These are phyloP conservation scores for Indicator indicator DNA, from an alignment of 2,113 vertebrate species.

Conservation along the genomic window DNA sequence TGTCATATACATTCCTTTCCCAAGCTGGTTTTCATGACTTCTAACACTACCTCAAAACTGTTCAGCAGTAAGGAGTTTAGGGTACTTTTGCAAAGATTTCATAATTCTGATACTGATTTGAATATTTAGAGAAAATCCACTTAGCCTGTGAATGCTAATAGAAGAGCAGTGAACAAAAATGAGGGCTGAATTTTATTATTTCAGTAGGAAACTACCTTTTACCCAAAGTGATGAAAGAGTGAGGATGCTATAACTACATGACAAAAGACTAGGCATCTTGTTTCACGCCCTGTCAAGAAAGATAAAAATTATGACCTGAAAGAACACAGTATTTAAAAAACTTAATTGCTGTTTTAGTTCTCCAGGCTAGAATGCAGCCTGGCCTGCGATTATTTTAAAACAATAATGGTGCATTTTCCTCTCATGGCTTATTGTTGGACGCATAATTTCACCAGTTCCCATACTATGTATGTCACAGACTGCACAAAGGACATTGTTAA, in stretches of 20 bases:
- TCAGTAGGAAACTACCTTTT: constrained; percentile 25
- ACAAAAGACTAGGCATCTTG: constrained; percentile 21
- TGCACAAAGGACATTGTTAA: neutral
- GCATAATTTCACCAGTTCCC: neutral
- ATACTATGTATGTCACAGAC: neutral
- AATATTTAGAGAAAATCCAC: neutral
- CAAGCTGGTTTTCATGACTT: neutral
- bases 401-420: neutral
- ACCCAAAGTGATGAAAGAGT: neutral
- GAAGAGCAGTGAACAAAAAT: neutral
- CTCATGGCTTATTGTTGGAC: neutral
- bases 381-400: constrained; percentile 26
- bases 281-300: constrained; percentile 33
- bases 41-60: neutral
- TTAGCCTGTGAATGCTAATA: neutral
- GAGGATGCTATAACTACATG: neutral
- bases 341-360: constrained; percentile 42
- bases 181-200: constrained; percentile 20
- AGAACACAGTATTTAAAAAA: constrained; percentile 35
- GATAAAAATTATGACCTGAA: constrained; percentile 30
- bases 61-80: neutral
- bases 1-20: neutral
- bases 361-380: neutral
- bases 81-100: neutral
- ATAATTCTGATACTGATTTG: neutral